Evolutionary conservation across 23 tunicate genomes (phyloP).

Genomic region (Halocynthia roretzi): DNA sequence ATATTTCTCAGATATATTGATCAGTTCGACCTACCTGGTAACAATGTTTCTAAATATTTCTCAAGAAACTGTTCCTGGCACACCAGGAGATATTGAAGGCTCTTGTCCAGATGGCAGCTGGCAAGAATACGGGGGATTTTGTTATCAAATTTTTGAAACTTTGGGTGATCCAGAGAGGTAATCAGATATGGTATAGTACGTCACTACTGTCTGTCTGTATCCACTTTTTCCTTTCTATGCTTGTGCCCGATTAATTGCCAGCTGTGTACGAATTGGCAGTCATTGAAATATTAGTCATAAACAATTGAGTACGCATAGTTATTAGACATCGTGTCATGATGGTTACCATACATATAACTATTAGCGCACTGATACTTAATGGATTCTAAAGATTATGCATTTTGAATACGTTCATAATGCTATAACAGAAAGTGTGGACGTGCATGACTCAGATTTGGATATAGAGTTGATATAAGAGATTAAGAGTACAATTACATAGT

Average conservation of each 20-base stretch:
- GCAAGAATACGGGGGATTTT: conserved; percentile 75
- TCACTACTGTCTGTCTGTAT: no score
- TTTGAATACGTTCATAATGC: no score
- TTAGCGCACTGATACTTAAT: no score
- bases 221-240: no score
- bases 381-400: no score
- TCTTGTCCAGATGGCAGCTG: conserved; percentile 51
- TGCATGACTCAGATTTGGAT: background rate
- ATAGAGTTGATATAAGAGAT: no score
- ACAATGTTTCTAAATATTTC: background rate
- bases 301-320: no score
- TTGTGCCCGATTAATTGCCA: no score
- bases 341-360: no score
- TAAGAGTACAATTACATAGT: background rate
- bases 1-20: background rate
- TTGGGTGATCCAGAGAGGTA: conserved; percentile 11
- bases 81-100: conserved; percentile 67
- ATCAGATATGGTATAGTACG: background rate
- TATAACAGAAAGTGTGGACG: background rate
- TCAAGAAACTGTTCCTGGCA: conserved; percentile 57
- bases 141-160: conserved; percentile 20
- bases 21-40: background rate
- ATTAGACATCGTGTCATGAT: no score
- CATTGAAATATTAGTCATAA: no score
- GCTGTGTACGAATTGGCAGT: no score